A percentile compares a stretch with the other conserved stretches of the same genome.
Conservation (phyloP, 2,797 vertebrate genomes). For the Microctenopoma steveboyesi region DNA sequence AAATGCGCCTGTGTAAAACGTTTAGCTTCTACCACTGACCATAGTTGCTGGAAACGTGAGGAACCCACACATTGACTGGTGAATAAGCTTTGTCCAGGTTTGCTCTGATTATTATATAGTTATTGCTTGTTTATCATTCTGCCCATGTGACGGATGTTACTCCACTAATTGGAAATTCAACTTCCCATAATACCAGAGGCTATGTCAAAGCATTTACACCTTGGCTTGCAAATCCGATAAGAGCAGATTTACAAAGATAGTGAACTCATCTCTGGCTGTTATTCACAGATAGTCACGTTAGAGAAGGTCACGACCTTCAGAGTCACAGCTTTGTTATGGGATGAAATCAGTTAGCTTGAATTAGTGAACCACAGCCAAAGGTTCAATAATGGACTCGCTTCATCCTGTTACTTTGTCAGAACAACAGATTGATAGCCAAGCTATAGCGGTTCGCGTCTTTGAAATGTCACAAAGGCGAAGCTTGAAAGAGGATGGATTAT, state of each 20-base stretch:
- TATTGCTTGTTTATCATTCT: conserved; percentile 35
- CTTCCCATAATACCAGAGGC: conserved; percentile 35
- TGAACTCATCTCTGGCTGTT: conserved; percentile 51
- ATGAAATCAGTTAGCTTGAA: conserved; percentile 58
- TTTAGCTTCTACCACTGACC: too few relatives aligned
- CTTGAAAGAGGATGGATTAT: conserved; percentile 67
- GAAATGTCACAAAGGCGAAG: conserved; percentile 64
- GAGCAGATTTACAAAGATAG: conserved; percentile 63
- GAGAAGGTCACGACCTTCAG: conserved; percentile 62
- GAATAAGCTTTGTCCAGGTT: background rate
- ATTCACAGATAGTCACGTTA: conserved; percentile 52
- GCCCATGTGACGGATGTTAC: conserved; percentile 14
- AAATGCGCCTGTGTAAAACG: too few relatives aligned
- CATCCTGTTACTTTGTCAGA: conserved; percentile 54
- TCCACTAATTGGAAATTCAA: conserved; percentile 52
- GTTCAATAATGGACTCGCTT: conserved; percentile 41
- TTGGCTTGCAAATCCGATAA: conserved; percentile 67
- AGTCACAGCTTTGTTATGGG: conserved; percentile 41
- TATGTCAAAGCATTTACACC: conserved; percentile 68
- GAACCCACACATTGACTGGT: too few relatives aligned
- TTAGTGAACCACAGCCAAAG: conserved; percentile 50
- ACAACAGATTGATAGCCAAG: conserved; percentile 63
- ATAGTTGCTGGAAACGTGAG: too few relatives aligned
- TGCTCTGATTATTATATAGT: background rate
- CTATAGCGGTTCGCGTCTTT: conserved; percentile 55